phyloP scores from a whole-genome alignment of 2,888 invertebrate genomes.

The Yponomeuta cagnagella region DNA sequence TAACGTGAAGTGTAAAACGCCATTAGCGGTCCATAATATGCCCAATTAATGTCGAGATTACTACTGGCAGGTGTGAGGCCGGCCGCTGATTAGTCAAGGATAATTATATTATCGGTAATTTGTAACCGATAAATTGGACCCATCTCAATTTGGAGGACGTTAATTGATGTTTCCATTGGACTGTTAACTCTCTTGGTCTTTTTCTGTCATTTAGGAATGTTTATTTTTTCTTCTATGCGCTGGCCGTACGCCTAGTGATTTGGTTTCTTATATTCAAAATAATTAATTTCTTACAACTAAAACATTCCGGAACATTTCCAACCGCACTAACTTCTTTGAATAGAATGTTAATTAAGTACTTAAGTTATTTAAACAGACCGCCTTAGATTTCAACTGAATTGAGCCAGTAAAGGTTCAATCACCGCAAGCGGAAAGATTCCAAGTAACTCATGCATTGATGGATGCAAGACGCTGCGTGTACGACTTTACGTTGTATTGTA shows the following conservation, averaged over 20 bases:
- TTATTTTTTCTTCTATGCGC: not conserved
- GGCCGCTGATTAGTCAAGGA: conserved; percentile 12
- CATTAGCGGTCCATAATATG: conserved; percentile 11
- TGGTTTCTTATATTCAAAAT: not conserved
- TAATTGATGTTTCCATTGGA: conserved; percentile 11
- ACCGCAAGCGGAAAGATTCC: not conserved
- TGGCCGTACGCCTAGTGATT: not conserved
- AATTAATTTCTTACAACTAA: not conserved
- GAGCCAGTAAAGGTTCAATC: not conserved
- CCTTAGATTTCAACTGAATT: not conserved
- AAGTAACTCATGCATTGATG: conserved; percentile 9
- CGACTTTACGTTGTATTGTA: not conserved
- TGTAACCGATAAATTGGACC: conserved; percentile 8
- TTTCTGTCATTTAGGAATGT: not conserved
- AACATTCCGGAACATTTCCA: not conserved
- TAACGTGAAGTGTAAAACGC: not conserved
- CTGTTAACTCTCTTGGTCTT: not conserved
- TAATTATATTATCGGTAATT: conserved; percentile 6
- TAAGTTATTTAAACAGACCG: not conserved
- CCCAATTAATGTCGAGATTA: conserved; percentile 12
- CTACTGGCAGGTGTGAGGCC: not conserved
- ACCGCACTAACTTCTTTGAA: not conserved
- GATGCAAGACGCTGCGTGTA: not conserved
- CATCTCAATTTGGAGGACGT: conserved; percentile 9
- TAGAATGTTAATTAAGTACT: not conserved